Evolutionary conservation across 2,113 vertebrate species (phyloP).

Genomic region (Lepisosteus osseus): DNA sequence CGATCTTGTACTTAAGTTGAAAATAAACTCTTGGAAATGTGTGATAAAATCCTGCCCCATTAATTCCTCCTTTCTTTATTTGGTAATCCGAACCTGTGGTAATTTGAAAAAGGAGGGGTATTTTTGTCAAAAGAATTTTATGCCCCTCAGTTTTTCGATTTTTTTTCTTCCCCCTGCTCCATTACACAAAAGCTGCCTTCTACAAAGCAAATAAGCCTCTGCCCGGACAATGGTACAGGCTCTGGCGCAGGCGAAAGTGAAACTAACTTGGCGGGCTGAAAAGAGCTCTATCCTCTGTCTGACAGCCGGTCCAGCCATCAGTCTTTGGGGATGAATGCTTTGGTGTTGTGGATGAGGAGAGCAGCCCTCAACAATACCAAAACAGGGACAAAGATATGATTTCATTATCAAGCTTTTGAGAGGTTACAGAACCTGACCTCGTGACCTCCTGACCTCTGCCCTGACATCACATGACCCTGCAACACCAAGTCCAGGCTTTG

Average conservation of each 20-base stretch:
- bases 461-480: conserved; percentile 41
- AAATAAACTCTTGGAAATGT: too few relatives aligned
- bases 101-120: too few relatives aligned
- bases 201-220: too few relatives aligned
- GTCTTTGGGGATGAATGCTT: background rate
- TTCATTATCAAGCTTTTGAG: conserved; percentile 66
- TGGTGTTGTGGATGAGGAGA: background rate
- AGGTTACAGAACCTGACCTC: conserved; percentile 57
- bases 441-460: conserved; percentile 50
- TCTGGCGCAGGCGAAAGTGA: background rate
- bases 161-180: too few relatives aligned
- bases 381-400: conserved; percentile 57
- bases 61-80: too few relatives aligned
- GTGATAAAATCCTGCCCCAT: too few relatives aligned
- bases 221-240: too few relatives aligned
- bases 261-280: background rate
- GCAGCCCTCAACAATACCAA: background rate
- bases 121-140: too few relatives aligned
- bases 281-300: background rate
- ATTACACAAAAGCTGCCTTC: too few relatives aligned
- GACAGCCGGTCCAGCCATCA: conserved; percentile 7
- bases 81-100: too few relatives aligned
- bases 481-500: background rate
- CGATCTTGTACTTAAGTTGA: too few relatives aligned
- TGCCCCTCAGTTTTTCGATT: too few relatives aligned